phyloP scores from a whole-genome alignment of 2,113 vertebrate species.

The Eptatretus burgeri region DNA sequence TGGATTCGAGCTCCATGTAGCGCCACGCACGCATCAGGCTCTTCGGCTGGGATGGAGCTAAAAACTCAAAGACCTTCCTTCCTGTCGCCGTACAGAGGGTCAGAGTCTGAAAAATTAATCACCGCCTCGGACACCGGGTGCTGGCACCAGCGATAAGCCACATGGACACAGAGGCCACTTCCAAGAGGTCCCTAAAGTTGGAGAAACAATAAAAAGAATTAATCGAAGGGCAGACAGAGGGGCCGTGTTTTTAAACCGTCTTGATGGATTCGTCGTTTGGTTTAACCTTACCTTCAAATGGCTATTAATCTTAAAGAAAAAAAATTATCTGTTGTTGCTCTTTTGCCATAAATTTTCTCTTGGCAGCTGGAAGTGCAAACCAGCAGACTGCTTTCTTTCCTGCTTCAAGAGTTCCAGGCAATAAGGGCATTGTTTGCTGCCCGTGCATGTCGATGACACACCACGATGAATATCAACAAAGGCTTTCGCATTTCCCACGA shows the following conservation, averaged over 20 bases:
- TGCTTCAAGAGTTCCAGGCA: no score
- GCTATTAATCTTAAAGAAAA: constrained; percentile 1
- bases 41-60: no score
- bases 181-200: neutral
- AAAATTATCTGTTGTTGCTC: constrained; percentile 6
- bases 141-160: constrained; percentile 4
- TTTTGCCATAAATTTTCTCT: no score
- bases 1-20: no score
- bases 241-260: neutral
- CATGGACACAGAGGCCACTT: constrained; percentile 5
- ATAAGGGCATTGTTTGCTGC: no score
- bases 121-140: neutral
- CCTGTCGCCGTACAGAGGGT: neutral
- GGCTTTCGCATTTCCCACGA: no score
- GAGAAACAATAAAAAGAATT: constrained; percentile 1
- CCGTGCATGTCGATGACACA: no score
- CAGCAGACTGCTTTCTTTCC: no score
- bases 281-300: constrained; percentile 4
- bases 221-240: constrained; percentile 6
- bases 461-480: no score
- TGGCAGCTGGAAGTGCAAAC: no score
- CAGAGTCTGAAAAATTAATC: constrained; percentile 3
- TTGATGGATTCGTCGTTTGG: neutral
- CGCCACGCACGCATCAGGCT: no score
- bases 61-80: no score